These are phyloP conservation scores for Hydractinia echinata DNA, from an alignment of 30 jellyfish, hydroid and myxozoan genomes.

Conservation along the genomic window DNA sequence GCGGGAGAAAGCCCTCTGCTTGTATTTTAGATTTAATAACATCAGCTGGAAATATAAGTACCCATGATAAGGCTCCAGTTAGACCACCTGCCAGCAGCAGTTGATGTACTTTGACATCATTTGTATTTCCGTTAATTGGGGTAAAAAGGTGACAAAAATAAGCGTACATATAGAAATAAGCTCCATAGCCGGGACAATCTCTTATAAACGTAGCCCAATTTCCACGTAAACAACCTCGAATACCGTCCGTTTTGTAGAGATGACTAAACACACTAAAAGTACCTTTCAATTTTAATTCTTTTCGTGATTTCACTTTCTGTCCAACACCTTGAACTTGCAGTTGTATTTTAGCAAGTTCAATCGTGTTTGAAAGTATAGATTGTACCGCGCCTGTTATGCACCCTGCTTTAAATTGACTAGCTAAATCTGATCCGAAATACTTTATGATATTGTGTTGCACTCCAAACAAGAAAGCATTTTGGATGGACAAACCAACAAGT, in stretches of 20 bases:
- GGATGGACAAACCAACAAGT: conserved; percentile 56
- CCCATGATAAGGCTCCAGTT: conserved; percentile 78
- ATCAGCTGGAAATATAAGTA: conserved; percentile 63
- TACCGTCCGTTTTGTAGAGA: conserved; percentile 45
- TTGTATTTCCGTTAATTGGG: conserved; percentile 24
- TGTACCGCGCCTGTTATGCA: conserved; percentile 78
- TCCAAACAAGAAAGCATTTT: conserved; percentile 81
- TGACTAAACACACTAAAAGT: conserved; percentile 58
- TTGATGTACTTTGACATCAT: conserved; percentile 13
- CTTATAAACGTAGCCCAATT: conserved; percentile 54
- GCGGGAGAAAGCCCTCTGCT: conserved; percentile 68
- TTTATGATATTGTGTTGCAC: conserved; percentile 48
- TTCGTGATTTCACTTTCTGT: not conserved
- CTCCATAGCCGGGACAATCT: conserved; percentile 83
- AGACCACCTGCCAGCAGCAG: conserved; percentile 78
- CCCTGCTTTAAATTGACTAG: conserved; percentile 71
- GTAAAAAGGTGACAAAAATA: conserved; percentile 41
- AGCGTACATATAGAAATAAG: conserved; percentile 53
- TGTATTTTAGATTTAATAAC: conserved; percentile 76
- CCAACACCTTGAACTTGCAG: conserved; percentile 87
- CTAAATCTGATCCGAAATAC: conserved; percentile 35
- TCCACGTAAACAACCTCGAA: conserved; percentile 64
- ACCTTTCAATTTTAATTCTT: conserved; percentile 18
- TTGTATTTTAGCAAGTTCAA: conserved; percentile 72
- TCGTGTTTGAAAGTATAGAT: conserved; percentile 53